These are phyloP conservation scores for Littorina saxatilis DNA, from an alignment of 1,140 invertebrate species.

Conservation along the genomic window DNA sequence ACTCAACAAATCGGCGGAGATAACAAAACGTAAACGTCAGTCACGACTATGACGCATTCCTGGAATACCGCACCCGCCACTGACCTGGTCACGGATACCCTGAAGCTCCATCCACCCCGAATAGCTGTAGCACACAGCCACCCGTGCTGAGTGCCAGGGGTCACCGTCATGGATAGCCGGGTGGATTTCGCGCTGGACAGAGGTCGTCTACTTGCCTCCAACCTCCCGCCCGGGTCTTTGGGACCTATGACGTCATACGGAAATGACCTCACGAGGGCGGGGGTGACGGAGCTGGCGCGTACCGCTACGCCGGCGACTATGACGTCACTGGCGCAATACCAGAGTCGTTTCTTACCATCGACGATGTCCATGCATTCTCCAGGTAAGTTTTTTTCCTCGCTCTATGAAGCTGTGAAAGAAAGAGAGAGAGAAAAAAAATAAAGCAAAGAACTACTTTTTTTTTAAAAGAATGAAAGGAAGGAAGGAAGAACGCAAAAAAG, in stretches of 20 bases:
- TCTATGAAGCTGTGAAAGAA: neutral
- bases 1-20: too few species aligned
- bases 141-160: neutral
- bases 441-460: too few species aligned
- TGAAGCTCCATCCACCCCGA: neutral
- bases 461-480: too few species aligned
- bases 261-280: slow-evolving; percentile 2
- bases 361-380: slow-evolving; percentile 32
- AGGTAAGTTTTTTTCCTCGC: neutral
- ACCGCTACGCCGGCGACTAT: slow-evolving; percentile 6
- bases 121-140: neutral
- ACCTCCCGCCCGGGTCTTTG: neutral
- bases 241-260: slow-evolving; percentile 24
- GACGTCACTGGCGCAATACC: slow-evolving; percentile 25
- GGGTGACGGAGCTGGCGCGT: slow-evolving; percentile 1
- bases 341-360: slow-evolving; percentile 20
- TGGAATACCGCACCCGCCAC: neutral
- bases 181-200: slow-evolving; percentile 18
- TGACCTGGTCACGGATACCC: neutral
- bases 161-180: slow-evolving; percentile 6
- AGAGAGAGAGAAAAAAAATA: neutral
- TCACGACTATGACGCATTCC: neutral
- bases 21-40: too few species aligned
- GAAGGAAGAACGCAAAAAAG: too few species aligned
- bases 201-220: neutral